Percentiles rank a stretch among this genome's conserved stretches.
These are phyloP conservation scores for Nesometra sesokonis DNA, from an alignment of 35 echinoderm and acorn worm species.

Conservation along the genomic window DNA sequence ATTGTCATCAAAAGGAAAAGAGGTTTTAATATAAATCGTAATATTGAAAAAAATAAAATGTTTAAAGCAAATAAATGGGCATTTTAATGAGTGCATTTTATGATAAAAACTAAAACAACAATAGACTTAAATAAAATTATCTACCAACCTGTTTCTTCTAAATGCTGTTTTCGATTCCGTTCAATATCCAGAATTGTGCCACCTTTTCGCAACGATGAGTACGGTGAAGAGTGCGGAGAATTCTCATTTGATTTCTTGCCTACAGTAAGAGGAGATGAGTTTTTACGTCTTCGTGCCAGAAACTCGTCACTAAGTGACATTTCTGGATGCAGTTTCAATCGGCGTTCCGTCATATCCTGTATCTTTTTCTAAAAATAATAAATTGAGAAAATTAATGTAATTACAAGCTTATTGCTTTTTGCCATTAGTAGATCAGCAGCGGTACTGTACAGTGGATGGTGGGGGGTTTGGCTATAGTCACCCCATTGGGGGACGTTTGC, in stretches of 20 bases:
- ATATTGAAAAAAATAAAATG: background rate
- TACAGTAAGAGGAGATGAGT: background rate
- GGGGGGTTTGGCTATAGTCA: too few species aligned
- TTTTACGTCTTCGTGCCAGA: conserved; percentile 18
- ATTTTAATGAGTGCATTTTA: background rate
- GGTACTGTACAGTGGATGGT: too few species aligned
- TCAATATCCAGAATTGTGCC: conserved; percentile 54
- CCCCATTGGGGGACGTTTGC: too few species aligned
- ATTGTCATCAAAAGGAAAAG: too few species aligned
- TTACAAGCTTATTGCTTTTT: too few species aligned
- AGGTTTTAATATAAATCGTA: too few species aligned
- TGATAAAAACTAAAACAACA: background rate
- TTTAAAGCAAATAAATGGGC: background rate
- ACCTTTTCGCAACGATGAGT: conserved; percentile 7
- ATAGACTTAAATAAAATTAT: too few species aligned
- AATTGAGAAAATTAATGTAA: background rate
- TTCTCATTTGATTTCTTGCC: conserved; percentile 14
- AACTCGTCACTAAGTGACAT: conserved; percentile 89
- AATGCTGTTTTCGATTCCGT: conserved; percentile 40
- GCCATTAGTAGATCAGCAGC: too few species aligned
- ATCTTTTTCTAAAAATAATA: conserved; percentile 41
- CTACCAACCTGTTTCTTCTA: conserved; percentile 89
- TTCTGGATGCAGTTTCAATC: conserved; percentile 59
- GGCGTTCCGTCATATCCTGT: conserved; percentile 48
- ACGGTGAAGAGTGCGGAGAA: background rate